Conservation (phyloP, 2,797 vertebrate species). For the Ctenopoma kingsleyae region DNA sequence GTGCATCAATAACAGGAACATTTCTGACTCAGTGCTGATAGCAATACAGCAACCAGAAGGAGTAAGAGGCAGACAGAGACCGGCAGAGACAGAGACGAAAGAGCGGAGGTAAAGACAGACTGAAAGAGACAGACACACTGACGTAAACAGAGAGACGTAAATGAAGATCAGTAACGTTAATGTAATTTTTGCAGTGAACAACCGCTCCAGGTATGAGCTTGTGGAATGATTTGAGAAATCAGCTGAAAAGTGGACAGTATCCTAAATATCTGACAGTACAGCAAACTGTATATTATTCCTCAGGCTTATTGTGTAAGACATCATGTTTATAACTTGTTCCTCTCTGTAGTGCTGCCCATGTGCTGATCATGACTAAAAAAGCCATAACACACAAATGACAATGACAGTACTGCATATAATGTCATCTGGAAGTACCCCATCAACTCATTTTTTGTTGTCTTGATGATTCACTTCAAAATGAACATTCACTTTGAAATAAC, state of each 20-base stretch:
- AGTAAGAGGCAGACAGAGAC: conserved; percentile 28
- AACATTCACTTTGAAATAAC: too few relatives aligned
- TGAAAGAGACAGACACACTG: neutral
- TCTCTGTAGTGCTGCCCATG: conserved; percentile 23
- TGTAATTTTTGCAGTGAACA: neutral
- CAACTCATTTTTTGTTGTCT: too few relatives aligned
- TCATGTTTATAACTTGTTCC: conserved; percentile 32
- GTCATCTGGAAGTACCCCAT: too few relatives aligned
- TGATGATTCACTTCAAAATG: too few relatives aligned
- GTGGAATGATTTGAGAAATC: neutral
- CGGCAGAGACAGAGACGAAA: neutral
- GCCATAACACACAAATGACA: neutral
- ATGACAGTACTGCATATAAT: neutral
- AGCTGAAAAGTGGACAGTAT: conserved; percentile 5
- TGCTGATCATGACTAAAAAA: conserved; percentile 43
- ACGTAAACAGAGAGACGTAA: conserved; percentile 12
- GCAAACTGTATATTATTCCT: conserved; percentile 8
- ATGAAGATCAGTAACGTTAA: conserved; percentile 17
- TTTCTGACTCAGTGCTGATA: conserved; percentile 71
- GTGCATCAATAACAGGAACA: conserved; percentile 77
- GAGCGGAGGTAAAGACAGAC: conserved; percentile 3
- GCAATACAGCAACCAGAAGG: conserved; percentile 51
- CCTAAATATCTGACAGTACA: conserved; percentile 3
- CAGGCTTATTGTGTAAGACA: conserved; percentile 26
- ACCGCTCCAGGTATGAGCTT: too few relatives aligned